Conservation (phyloP, 23 tunicate species). For the Styela plicata region DNA sequence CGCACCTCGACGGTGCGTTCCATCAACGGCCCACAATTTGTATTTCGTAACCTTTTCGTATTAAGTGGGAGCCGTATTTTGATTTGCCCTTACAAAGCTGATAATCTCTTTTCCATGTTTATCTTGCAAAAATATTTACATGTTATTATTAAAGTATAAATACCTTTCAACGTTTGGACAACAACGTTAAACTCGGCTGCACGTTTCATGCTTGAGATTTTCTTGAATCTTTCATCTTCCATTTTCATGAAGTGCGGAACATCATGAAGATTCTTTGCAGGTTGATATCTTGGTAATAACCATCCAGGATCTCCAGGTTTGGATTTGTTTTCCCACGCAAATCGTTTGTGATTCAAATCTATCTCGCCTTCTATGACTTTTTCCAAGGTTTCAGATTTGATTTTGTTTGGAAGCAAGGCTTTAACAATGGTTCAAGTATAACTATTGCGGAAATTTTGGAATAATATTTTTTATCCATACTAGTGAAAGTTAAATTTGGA, state of each 20-base stretch:
- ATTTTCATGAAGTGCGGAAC: conserved; percentile 40
- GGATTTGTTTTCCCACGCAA: conserved; percentile 41
- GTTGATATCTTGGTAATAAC: conserved; percentile 41
- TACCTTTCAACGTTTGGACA: conserved; percentile 16
- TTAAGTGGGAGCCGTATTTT: no score
- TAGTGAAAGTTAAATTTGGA: no score
- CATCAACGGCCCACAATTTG: no score
- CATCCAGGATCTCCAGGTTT: conserved; percentile 47
- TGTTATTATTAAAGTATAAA: no score
- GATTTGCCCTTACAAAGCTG: no score
- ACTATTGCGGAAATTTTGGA: no score
- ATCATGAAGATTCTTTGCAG: conserved; percentile 38
- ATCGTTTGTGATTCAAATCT: conserved; percentile 30
- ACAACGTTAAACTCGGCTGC: conserved; percentile 36
- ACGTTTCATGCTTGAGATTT: conserved; percentile 31
- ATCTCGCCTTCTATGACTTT: conserved; percentile 28
- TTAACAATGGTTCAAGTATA: no score
- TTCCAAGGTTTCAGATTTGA: neutral
- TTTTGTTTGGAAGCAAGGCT: conserved; percentile 37
- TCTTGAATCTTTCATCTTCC: conserved; percentile 33
- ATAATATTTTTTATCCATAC: no score
- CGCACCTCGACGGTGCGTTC: no score
- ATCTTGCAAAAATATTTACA: no score
- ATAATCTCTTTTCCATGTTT: no score
- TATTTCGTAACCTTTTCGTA: no score